These are phyloP conservation scores for Nibea coibor DNA, from an alignment of 2,113 vertebrate species.

Conservation along the genomic window DNA sequence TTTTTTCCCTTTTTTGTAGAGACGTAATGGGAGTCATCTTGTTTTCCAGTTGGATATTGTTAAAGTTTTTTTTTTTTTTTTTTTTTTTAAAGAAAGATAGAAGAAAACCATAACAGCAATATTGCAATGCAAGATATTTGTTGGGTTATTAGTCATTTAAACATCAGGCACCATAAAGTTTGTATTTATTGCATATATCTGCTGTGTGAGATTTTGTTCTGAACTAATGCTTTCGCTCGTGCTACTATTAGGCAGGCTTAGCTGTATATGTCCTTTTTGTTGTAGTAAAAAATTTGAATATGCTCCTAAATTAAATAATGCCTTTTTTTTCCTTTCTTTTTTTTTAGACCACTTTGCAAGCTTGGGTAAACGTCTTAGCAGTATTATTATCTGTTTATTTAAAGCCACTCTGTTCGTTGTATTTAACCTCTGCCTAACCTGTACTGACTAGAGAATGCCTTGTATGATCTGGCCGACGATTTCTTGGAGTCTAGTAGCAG, in stretches of 20 bases:
- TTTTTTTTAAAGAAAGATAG: background rate
- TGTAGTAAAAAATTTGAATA: conserved; percentile 20
- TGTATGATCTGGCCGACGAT: conserved; percentile 53
- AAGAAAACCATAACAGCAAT: conserved; percentile 55
- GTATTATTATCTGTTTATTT: conserved; percentile 83
- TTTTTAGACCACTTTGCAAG: conserved; percentile 56
- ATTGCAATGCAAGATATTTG: conserved; percentile 45
- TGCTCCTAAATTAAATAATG: conserved; percentile 47
- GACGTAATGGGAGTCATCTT: background rate
- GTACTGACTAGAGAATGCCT: conserved; percentile 59
- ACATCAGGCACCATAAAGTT: conserved; percentile 44
- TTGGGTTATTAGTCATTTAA: conserved; percentile 52
- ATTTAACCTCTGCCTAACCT: conserved; percentile 77
- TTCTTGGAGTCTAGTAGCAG: conserved; percentile 65
- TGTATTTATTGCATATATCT: conserved; percentile 59
- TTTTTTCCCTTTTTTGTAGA: conserved; percentile 2
- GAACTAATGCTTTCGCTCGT: conserved; percentile 29
- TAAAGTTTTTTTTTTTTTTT: background rate
- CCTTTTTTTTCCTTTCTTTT: conserved; percentile 14
- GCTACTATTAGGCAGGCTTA: conserved; percentile 26
- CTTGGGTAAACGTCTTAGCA: conserved; percentile 82
- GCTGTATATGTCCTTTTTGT: conserved; percentile 21
- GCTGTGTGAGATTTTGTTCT: conserved; percentile 37
- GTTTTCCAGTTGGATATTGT: conserved; percentile 8
- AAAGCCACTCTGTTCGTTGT: conserved; percentile 85